Base-by-base conservation (phyloP, 1,140 invertebrate genomes). In the Aleiodes sp. region DNA sequence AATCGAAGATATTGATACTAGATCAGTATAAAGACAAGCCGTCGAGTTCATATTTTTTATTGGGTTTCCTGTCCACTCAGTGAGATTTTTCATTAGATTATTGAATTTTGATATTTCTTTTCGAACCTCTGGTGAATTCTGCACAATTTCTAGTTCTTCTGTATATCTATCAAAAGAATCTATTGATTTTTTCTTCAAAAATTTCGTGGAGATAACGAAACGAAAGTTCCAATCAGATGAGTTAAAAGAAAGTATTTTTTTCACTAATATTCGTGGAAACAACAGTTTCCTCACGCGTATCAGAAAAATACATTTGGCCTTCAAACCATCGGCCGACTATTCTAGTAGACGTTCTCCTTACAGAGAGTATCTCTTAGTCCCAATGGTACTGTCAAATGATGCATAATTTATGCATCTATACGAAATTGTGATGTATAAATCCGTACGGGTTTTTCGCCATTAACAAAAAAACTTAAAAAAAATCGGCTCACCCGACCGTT, bases 1-100 rank as follows among this genome's bases (percentile, higher is more conserved):
- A 68, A 80, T 56, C 2, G 19, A 52, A 16, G 26, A 57, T 62
- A 78, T 71, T 14, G 66, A 65, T 28, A 37, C 69, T 0, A 83
- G 72, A n/a, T 68, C 77, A 24, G 80, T 77, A 64, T 79, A 82
- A 21, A 83, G 66, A 4, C 74, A 65, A 43, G 71, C 63, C 0
- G 76, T 10, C 28, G 75, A 68, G 1, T 24, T 10, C 0, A 73
- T 70, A 8, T 69, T 56, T 4, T 43, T 70, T 24, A 81, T 76
- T 6, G 33, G 14, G 31, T 73, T 78, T 8, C 79, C 79, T 1
- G 77, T 78, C 12, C 71, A 69, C 0, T 65, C 39, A 33, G 76
- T 63, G 2, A 80, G 66, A 31, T 74, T 75, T 24, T 73, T 28
- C 26, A 73, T 74, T 0, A 76, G 29, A 29, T 19, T 63, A 31